Percentiles rank a stretch among this genome's conserved stretches.
Conservation (phyloP, 1,140 invertebrate species). For the Drosophila sucinea region DNA sequence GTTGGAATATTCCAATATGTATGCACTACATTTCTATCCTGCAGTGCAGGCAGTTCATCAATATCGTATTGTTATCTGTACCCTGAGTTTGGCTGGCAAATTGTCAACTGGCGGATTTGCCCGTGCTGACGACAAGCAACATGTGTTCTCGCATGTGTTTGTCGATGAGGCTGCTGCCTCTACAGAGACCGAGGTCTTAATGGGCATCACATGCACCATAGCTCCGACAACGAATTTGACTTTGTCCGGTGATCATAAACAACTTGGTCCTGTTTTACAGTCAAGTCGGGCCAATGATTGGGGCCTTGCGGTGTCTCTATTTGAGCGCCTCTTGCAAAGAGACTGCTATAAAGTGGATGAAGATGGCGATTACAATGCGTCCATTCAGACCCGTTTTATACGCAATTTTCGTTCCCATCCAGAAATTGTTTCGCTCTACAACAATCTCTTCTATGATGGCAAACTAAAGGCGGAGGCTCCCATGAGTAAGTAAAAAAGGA, state of each 20-base stretch:
- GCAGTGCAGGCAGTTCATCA: constrained; percentile 66
- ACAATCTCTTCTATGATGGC: constrained; percentile 86
- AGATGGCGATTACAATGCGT: constrained; percentile 84
- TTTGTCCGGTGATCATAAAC: constrained; percentile 92
- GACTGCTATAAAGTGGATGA: constrained; percentile 84
- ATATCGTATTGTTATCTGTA: constrained; percentile 72
- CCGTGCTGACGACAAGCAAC: constrained; percentile 81
- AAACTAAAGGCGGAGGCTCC: constrained; percentile 83
- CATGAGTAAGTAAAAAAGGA: constrained; percentile 32
- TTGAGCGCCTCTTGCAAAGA: constrained; percentile 85
- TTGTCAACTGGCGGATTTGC: constrained; percentile 87
- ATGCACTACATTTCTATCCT: constrained; percentile 70
- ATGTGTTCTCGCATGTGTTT: constrained; percentile 90
- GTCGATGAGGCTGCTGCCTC: constrained; percentile 95
- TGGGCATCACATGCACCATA: constrained; percentile 85
- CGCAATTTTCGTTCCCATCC: constrained; percentile 88
- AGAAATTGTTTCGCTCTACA: constrained; percentile 86
- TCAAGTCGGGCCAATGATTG: constrained; percentile 84
- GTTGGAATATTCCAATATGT: constrained; percentile 74
- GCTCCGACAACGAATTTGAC: constrained; percentile 84
- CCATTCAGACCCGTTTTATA: constrained; percentile 87
- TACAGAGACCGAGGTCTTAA: constrained; percentile 89
- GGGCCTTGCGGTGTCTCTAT: constrained; percentile 84
- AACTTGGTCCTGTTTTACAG: constrained; percentile 90
- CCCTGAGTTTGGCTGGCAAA: constrained; percentile 84